These are phyloP conservation scores for Chelonoidis abingdonii DNA, from an alignment of 2,113 vertebrate species.

Conservation along the genomic window DNA sequence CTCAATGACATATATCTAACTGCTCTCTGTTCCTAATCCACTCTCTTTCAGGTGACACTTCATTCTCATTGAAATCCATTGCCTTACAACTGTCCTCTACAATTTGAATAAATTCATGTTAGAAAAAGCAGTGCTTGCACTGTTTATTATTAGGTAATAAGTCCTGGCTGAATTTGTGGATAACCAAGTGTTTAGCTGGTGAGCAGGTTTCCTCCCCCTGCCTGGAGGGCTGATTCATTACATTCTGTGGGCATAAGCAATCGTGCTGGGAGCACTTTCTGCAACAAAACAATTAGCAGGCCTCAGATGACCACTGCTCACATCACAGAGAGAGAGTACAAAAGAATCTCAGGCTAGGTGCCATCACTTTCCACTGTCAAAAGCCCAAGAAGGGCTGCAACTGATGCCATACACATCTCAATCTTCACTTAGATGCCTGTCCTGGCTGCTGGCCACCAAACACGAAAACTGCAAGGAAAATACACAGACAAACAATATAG, in stretches of 20 bases:
- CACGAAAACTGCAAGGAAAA: background rate
- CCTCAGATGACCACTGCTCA: background rate
- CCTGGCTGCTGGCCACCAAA: background rate
- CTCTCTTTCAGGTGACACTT: background rate
- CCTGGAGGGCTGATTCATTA: background rate
- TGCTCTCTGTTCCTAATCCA: background rate
- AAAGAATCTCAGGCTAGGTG: background rate
- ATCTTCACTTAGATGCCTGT: background rate
- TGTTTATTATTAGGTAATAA: background rate
- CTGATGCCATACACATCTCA: background rate
- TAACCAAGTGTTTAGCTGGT: background rate
- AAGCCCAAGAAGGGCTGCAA: background rate
- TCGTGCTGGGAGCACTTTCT: background rate
- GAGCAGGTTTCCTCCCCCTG: background rate
- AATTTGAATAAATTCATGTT: background rate
- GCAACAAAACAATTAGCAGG: background rate
- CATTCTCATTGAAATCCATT: background rate
- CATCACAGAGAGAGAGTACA: background rate
- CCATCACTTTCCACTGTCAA: background rate
- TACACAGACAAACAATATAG: background rate
- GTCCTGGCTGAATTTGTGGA: background rate
- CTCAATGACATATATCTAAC: background rate
- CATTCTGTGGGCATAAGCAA: fast-evolving
- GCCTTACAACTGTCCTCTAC: background rate
- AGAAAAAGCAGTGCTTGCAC: background rate